phyloP scores from a whole-genome alignment of 1,140 invertebrate species.

The Anastatus disparis region DNA sequence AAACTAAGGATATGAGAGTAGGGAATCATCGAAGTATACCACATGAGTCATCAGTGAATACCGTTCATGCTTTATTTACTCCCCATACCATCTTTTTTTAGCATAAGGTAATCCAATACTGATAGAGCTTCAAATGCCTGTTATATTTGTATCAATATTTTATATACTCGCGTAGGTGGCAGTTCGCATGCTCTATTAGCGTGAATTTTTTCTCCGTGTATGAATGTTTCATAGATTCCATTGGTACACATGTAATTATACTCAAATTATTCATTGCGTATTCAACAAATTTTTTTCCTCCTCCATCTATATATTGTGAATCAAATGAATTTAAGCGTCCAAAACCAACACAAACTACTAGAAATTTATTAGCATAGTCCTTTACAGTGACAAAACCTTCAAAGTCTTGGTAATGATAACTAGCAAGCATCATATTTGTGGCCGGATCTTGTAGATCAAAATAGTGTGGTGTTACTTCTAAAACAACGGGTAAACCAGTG shows the following conservation, averaged over 20 bases:
- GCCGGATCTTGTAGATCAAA: conserved; percentile 91
- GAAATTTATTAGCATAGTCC: conserved; percentile 84
- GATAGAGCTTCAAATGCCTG: too few relatives aligned
- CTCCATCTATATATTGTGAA: conserved; percentile 82
- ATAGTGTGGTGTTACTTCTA: conserved; percentile 90
- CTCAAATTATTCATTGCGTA: conserved; percentile 82
- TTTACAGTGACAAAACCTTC: conserved; percentile 80
- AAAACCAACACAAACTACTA: conserved; percentile 88
- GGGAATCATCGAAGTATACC: too few relatives aligned
- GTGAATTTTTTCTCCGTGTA: too few relatives aligned
- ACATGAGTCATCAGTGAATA: too few relatives aligned
- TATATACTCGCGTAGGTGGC: too few relatives aligned
- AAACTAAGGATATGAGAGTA: too few relatives aligned
- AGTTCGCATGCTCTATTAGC: too few relatives aligned
- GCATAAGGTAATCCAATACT: too few relatives aligned
- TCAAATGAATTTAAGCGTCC: conserved; percentile 91
- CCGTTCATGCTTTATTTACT: too few relatives aligned
- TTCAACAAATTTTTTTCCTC: conserved; percentile 87
- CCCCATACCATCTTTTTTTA: too few relatives aligned
- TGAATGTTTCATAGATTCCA: conserved; percentile 82
- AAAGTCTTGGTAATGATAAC: conserved; percentile 94
- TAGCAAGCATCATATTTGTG: conserved; percentile 81
- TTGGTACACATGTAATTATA: conserved; percentile 84
- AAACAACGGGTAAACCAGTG: conserved; percentile 93
- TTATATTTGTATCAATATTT: too few relatives aligned